Conservation (phyloP, 1,140 invertebrate species). For the Phocides pigmalion region DNA sequence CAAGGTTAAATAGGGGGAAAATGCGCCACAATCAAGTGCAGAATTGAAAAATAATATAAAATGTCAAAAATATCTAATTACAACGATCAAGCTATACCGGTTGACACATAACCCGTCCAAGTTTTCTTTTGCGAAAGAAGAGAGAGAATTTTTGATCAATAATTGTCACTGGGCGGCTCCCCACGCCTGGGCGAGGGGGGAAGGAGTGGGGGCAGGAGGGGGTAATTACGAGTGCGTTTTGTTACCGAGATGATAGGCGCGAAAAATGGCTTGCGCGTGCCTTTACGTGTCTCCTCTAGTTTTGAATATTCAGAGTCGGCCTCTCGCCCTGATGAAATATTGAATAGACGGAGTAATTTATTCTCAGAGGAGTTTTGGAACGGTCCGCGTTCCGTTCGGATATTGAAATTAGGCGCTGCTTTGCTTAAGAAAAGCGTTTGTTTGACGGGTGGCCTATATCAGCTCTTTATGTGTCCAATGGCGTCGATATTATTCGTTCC, state of each 20-base stretch:
- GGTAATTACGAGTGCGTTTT: slow-evolving; percentile 83
- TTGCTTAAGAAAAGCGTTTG: slow-evolving; percentile 77
- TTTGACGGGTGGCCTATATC: slow-evolving; percentile 61
- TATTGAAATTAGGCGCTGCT: slow-evolving; percentile 82
- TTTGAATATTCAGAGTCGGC: slow-evolving; percentile 80
- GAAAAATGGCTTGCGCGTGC: slow-evolving; percentile 82
- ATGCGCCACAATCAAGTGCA: too few species aligned
- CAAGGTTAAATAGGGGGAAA: slow-evolving; percentile 2
- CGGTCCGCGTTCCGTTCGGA: slow-evolving; percentile 70
- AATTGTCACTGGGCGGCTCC: slow-evolving; percentile 81
- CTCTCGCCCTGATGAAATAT: slow-evolving; percentile 80
- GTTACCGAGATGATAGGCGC: slow-evolving; percentile 82
- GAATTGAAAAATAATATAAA: slow-evolving; percentile 33
- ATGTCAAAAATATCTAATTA: slow-evolving; percentile 71
- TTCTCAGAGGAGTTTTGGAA: slow-evolving; percentile 75
- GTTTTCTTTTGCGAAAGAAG: slow-evolving; percentile 84
- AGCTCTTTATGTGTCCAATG: slow-evolving; percentile 46
- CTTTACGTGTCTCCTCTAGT: slow-evolving; percentile 79
- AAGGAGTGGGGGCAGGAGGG: slow-evolving; percentile 43
- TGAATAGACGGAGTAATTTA: slow-evolving; percentile 81
- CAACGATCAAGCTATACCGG: slow-evolving; percentile 72
- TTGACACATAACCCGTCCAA: slow-evolving; percentile 83
- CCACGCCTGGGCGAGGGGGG: slow-evolving; percentile 45
- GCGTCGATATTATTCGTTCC: slow-evolving; percentile 26
- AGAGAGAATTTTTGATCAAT: slow-evolving; percentile 84